phyloP scores from a whole-genome alignment of 2,888 invertebrate species.

The Microplitis deprimator region DNA sequence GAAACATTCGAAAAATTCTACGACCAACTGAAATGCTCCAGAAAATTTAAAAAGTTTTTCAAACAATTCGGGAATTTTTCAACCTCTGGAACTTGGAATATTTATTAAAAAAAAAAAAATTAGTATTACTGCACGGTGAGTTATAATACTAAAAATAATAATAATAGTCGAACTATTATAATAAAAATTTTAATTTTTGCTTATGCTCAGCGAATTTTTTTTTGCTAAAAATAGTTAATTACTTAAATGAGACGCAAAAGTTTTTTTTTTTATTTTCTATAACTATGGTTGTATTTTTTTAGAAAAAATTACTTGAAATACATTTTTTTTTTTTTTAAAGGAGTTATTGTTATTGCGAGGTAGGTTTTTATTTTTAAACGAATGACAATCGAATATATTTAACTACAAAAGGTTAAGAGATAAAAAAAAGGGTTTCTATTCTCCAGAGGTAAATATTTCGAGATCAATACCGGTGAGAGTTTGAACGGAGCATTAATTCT shows the following conservation, averaged over 20 bases:
- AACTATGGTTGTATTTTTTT: too few species aligned
- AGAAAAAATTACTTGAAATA: neutral
- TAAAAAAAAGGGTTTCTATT: slow-evolving; percentile 8
- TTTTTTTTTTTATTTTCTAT: slow-evolving; percentile 20
- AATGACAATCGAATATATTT: slow-evolving; percentile 4
- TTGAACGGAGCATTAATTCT: slow-evolving; percentile 48
- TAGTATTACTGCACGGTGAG: too few species aligned
- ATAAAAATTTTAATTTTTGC: too few species aligned
- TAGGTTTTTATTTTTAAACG: neutral
- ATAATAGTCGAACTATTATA: too few species aligned
- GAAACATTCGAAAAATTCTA: too few species aligned
- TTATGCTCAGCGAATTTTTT: neutral
- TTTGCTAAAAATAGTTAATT: neutral
- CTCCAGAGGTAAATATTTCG: slow-evolving; percentile 32
- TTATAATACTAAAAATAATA: too few species aligned
- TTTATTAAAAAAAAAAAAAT: too few species aligned
- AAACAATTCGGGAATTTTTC: too few species aligned
- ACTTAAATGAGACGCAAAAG: slow-evolving; percentile 22
- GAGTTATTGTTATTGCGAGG: neutral
- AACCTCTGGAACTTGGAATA: too few species aligned
- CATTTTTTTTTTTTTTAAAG: neutral
- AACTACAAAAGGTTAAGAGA: neutral
- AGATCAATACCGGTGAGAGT: slow-evolving; percentile 44
- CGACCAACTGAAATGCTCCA: too few species aligned
- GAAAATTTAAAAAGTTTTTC: too few species aligned